Conservation (phyloP, 2,113 vertebrate genomes). For the Bagarius yarrelli region DNA sequence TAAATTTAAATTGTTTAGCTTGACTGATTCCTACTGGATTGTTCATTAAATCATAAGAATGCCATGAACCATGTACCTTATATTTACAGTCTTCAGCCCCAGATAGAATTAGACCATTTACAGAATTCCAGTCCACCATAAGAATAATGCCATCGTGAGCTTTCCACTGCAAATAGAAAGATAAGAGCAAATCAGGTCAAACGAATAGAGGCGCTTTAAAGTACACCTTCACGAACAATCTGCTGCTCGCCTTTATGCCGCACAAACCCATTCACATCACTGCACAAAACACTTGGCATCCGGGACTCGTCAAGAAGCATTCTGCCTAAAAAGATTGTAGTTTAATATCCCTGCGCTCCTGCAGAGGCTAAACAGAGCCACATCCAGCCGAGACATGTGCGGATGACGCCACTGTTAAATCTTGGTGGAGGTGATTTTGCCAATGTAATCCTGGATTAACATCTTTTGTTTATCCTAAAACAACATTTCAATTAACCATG, state of each 20-base stretch:
- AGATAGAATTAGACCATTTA: constrained; percentile 92
- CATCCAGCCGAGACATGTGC: not conserved
- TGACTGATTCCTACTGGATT: not conserved
- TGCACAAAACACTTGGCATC: not conserved
- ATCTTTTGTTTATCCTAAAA: too few relatives aligned
- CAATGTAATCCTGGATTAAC: too few relatives aligned
- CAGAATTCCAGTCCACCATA: constrained; percentile 95
- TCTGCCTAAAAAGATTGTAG: not conserved
- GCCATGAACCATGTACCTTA: constrained; percentile 73
- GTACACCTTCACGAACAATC: not conserved
- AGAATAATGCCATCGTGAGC: constrained; percentile 92
- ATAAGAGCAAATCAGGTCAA: constrained; percentile 12
- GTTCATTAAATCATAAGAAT: not conserved
- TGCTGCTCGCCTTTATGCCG: not conserved
- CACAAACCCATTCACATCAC: not conserved
- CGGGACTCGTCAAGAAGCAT: not conserved
- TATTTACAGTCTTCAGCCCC: constrained; percentile 97
- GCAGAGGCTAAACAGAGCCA: constrained; percentile 10
- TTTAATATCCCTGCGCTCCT: not conserved
- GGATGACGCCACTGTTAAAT: not conserved
- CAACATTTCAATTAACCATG: too few relatives aligned
- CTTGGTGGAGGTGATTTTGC: too few relatives aligned
- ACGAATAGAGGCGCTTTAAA: too few relatives aligned
- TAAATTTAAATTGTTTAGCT: not conserved
- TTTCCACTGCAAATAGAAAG: constrained; percentile 82